These are phyloP conservation scores for Ailuropoda melanoleuca DNA, from an alignment of 2,113 vertebrate genomes.

Conservation along the genomic window DNA sequence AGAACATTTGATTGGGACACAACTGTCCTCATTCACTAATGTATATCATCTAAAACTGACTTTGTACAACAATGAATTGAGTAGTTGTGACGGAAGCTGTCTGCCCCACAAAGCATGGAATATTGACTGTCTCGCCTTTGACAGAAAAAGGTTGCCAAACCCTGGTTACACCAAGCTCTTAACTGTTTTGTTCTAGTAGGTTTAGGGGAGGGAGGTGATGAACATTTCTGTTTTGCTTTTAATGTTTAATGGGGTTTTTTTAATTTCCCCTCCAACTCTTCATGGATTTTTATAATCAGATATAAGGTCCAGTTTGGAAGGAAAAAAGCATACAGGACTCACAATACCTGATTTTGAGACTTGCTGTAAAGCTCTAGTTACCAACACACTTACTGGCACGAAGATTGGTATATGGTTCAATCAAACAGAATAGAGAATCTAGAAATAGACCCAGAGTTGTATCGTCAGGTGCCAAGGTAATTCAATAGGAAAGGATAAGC, in stretches of 20 bases:
- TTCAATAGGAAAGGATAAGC: neutral
- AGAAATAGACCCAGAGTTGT: neutral
- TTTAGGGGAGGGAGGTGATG: neutral
- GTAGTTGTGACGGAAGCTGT: neutral
- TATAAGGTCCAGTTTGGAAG: neutral
- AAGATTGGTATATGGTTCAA: neutral
- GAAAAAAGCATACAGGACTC: neutral
- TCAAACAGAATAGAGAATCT: neutral
- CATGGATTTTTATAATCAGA: conserved; percentile 37
- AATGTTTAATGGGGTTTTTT: neutral
- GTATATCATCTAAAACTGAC: neutral
- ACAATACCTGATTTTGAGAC: neutral
- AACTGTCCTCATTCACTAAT: neutral
- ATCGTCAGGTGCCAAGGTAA: conserved; percentile 17
- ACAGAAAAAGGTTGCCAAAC: neutral
- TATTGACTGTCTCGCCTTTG: neutral
- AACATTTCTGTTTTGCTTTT: neutral
- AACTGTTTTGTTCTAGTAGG: neutral
- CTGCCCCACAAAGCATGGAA: neutral
- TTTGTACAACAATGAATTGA: neutral
- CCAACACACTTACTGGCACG: neutral
- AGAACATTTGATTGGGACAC: neutral
- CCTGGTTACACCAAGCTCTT: neutral
- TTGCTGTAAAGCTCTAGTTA: neutral
- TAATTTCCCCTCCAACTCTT: neutral